Evolutionary conservation across 2,797 vertebrate genomes (phyloP), one percentile per base, ranked within the genome.

Genomic region (Ptychobarbus kaznakovi): DNA sequence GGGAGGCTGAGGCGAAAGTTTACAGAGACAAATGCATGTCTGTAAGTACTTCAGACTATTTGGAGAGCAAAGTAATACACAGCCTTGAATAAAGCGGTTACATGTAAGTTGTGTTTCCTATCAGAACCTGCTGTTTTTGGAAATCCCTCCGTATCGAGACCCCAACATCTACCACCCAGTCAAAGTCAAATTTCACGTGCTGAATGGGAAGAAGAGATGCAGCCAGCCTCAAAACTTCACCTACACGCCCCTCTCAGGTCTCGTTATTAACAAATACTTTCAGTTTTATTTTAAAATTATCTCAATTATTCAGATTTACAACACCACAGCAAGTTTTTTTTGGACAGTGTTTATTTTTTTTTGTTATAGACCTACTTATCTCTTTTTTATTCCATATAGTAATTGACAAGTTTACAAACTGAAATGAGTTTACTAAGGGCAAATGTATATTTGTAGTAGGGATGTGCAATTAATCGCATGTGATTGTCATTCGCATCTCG

Each of bases 161-260:
- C 95, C 92, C 86, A 95, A 93, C 89, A 96, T 97, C 87, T 94
- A 92, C 69, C 92, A 95, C 0, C 92, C 96, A 0, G 93, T 96
- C 22, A 98, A 98, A 93, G 97, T 99, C 81, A 97, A 97, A 92
- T 99, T 98, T 92, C 97, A 95, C 0, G 98, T 99, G 90, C 94
- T 98, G 89, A 99, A 99, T 0, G 97, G 98, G 69, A 99, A 98
- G 87, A 97, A 97, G 85, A 99, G 98, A 92, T 94, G 95, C 88
- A 99, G 98, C 86, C 97, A 98, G 81, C 96, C 97, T 40, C 98
- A 99, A 91, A 96, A 97, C 89, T 99, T 99, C 93, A 95, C 95
- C 89, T 99, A 97, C 85, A 96, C 96, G 42, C 97, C 88, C 20
- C 86, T 89, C 44, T 40, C 87, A 86, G 90, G 89, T 46, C n/a